Evolutionary conservation across 2,888 invertebrate species (phyloP), one percentile per base, ranked within the genome.

Genomic region (Pediacus dermestoides): DNA sequence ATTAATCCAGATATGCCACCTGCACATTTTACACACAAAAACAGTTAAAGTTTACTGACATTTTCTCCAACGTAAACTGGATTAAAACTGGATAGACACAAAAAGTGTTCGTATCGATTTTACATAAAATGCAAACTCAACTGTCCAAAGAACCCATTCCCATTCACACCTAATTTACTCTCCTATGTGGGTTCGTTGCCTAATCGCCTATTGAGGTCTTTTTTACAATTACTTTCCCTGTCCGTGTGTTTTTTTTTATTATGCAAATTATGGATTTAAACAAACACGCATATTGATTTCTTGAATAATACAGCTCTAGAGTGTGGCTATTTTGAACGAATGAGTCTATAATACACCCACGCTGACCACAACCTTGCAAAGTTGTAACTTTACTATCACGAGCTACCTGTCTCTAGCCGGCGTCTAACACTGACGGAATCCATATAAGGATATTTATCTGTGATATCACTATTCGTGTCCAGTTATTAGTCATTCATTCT

Each of bases 361-460:
- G 38, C 43, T 13, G 7, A 22, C n/a, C 31, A 34, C 41, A 47
- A 50, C 53, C 51, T 53, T 49, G 51, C 44, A 41, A 39, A 51
- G 42, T 46, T 43, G 45, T 51, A 51, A 51, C 37, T 44, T 48
- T 48, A 44, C 48, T 50, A 46, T 46, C 46, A 40, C 50, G 38
- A 37, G 51, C 53, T 53, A 53, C 53, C 51, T 53, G 53, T 51
- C 50, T 52, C 47, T 44, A 39, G 33, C 44, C 43, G 52, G 47
- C 52, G 51, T 46, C 50, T 44, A 46, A 14, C 8, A 23, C 10
- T 23, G 9, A 28, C 28, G 11, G n/a, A 28, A 13, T 14, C 13
- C 28, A 28, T 7, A 9, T 9, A 28, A 13, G 28, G 28, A 9
- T 9, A 28, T 28, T 28, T 28, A 11, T 28, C n/a, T 10, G 14